These are phyloP conservation scores for Macropodus opercularis DNA, from an alignment of 2,797 vertebrate genomes.

Conservation along the genomic window DNA sequence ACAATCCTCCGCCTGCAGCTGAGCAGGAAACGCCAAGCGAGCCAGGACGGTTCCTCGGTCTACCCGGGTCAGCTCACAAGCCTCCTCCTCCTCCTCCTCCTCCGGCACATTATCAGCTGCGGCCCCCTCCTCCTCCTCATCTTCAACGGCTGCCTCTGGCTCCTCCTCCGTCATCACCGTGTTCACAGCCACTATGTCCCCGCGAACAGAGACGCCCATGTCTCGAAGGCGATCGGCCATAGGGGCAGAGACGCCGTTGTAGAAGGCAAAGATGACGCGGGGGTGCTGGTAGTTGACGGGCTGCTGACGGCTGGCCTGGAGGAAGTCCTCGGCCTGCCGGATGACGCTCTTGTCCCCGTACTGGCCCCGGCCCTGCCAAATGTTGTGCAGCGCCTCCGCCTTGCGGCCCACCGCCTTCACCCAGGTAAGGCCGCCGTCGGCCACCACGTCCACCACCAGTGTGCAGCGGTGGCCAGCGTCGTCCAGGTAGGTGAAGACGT, in stretches of 20 bases:
- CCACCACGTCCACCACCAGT: slow-evolving; percentile 94
- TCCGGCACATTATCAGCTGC: slow-evolving; percentile 49
- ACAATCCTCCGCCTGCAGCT: slow-evolving; percentile 87
- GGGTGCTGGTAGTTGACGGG: slow-evolving; percentile 91
- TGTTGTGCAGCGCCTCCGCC: slow-evolving; percentile 94
- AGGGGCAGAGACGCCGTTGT: slow-evolving; percentile 91
- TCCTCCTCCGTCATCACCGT: slow-evolving; percentile 57
- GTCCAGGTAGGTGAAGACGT: slow-evolving; percentile 89
- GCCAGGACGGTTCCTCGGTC: slow-evolving; percentile 50
- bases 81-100: slow-evolving; percentile 67
- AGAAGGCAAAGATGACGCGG: slow-evolving; percentile 93
- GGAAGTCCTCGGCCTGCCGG: slow-evolving; percentile 91
- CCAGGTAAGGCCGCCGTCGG: slow-evolving; percentile 91
- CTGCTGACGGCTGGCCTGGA: slow-evolving; percentile 90
- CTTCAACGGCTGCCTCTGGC: slow-evolving; percentile 50
- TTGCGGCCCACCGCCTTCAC: slow-evolving; percentile 96
- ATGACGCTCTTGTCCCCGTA: slow-evolving; percentile 93
- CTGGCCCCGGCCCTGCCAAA: slow-evolving; percentile 96
- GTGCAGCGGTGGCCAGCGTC: slow-evolving; percentile 81
- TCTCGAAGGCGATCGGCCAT: slow-evolving; percentile 90
- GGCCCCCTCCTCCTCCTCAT: slow-evolving; percentile 57
- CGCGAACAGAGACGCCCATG: slow-evolving; percentile 92
- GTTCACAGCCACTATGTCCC: slow-evolving; percentile 92
- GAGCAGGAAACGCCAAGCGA: slow-evolving; percentile 77
- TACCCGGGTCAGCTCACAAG: slow-evolving; percentile 62